phyloP scores from a whole-genome alignment of 2,888 invertebrate genomes.

The Drosophila cracens region DNA sequence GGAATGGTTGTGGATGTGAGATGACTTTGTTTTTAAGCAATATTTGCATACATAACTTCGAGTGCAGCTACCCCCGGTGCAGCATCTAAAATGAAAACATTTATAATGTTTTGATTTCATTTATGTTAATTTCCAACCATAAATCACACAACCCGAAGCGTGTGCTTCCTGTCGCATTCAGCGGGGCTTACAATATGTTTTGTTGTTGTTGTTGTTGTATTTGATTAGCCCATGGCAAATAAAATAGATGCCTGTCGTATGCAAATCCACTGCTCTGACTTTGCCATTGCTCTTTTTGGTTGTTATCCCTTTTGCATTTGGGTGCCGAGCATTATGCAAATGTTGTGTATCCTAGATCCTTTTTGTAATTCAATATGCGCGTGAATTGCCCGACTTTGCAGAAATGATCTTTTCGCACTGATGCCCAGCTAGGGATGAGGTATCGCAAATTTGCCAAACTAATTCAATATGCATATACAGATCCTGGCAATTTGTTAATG shows the following conservation, averaged over 20 bases:
- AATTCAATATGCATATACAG: constrained; percentile 35
- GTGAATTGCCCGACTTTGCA: constrained; percentile 54
- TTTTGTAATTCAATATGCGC: constrained; percentile 80
- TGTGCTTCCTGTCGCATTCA: constrained; percentile 82
- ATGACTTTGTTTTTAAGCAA: constrained; percentile 71
- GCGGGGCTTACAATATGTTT: constrained; percentile 48
- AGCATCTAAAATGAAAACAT: constrained; percentile 69
- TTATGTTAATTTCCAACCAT: constrained; percentile 81
- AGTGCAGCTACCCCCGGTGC: constrained; percentile 32
- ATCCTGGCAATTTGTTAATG: constrained; percentile 40
- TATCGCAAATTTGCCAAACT: constrained; percentile 41
- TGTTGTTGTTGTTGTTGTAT: constrained; percentile 48
- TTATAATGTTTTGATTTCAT: constrained; percentile 82
- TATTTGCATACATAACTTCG: constrained; percentile 72
- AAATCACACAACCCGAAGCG: constrained; percentile 76
- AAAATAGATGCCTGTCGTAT: constrained; percentile 26
- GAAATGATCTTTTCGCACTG: constrained; percentile 29
- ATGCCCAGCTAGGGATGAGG: constrained; percentile 12
- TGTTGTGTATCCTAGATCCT: constrained; percentile 54
- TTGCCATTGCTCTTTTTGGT: constrained; percentile 50
- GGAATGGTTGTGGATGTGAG: constrained; percentile 20
- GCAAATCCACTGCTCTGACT: constrained; percentile 51
- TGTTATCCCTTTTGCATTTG: constrained; percentile 55
- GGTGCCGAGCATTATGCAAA: constrained; percentile 70
- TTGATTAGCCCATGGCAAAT: constrained; percentile 60